Evolutionary conservation across 2,888 invertebrate genomes (phyloP), one percentile per base, ranked within the genome.

Genomic region (Aleiodes leptofemur): DNA sequence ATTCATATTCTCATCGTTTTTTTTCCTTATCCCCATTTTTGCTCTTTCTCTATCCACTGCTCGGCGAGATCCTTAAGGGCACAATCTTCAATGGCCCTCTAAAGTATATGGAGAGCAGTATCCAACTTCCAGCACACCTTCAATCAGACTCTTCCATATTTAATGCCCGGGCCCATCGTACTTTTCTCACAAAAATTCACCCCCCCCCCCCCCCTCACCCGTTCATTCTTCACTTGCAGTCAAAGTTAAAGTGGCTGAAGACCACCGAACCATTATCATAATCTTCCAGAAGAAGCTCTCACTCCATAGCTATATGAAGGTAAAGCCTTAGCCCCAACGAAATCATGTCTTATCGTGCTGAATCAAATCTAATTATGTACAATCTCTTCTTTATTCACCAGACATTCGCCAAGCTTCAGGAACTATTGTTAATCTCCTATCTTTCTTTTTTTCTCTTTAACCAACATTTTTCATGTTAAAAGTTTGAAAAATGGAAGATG

Each of bases 141-240:
- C 85, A 86, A 86, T 86, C 84, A 84, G 78, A 74, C 82, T 83
- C 77, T 79, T 86, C 85, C 84, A 85, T 86, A 86, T 86, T 23
- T 86, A 84, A 84, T 85, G 82, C 79, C 78, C 78, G 73, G 79
- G 59, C 77, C 71, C 81, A 74, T 77, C 50, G 48, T 73, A 66
- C 77, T 80, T 77, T 78, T 73, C 75, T 76, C 64, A 79, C 79
- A 83, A 86, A 85, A 85, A 85, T 83, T 80, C 34, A 34, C 80
- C 79, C 23, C 72, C 68, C 64, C n/a, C 55, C 23, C 23, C 23
- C 23, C 2, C 23, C 23, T 2, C 23, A 23, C 23, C 23, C 23
- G 50, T 59, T 34, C 38, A 55, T n/a, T 64, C 34, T 51, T 53
- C 53, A 43, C 14, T 64, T 31, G 50, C 11, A 61, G 76, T 76